These are phyloP conservation scores for Schlechtendalia chinensis DNA, from an alignment of 1,140 invertebrate genomes.

Conservation along the genomic window DNA sequence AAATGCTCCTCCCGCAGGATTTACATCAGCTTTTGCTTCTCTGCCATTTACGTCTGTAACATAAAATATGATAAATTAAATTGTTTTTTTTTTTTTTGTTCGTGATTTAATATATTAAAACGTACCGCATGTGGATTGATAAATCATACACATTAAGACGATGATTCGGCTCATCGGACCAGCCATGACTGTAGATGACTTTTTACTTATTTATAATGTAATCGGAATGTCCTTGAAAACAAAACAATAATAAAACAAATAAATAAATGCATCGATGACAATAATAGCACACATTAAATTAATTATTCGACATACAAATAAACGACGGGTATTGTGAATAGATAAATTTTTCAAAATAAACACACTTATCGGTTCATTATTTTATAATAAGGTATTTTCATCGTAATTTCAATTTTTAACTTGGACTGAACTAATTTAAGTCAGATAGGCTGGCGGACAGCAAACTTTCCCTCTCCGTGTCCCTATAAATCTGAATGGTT, in stretches of 20 bases:
- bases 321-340: background rate
- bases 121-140: background rate
- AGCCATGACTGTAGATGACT: constrained; percentile 1
- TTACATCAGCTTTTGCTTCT: constrained; percentile 7
- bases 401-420: too few species aligned
- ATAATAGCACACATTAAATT: background rate
- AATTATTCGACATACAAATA: background rate
- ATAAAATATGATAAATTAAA: background rate
- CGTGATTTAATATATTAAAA: background rate
- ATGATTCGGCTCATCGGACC: constrained; percentile 32
- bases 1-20: constrained; percentile 52
- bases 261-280: background rate
- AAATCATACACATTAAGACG: constrained; percentile 9
- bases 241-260: constrained; percentile 10
- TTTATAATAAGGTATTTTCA: too few species aligned
- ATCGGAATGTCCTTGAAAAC: constrained; percentile 1
- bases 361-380: background rate
- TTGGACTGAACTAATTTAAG: too few species aligned
- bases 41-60: constrained; percentile 15
- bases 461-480: too few species aligned
- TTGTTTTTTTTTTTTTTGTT: background rate
- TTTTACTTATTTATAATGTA: background rate
- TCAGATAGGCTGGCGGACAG: too few species aligned
- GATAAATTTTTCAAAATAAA: too few species aligned
- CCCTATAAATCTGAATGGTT: too few species aligned